A percentile compares a stretch with the other conserved stretches of the same genome.
Evolutionary conservation across 2,888 invertebrate species (phyloP).

Genomic region (Tupiocoris notatus): DNA sequence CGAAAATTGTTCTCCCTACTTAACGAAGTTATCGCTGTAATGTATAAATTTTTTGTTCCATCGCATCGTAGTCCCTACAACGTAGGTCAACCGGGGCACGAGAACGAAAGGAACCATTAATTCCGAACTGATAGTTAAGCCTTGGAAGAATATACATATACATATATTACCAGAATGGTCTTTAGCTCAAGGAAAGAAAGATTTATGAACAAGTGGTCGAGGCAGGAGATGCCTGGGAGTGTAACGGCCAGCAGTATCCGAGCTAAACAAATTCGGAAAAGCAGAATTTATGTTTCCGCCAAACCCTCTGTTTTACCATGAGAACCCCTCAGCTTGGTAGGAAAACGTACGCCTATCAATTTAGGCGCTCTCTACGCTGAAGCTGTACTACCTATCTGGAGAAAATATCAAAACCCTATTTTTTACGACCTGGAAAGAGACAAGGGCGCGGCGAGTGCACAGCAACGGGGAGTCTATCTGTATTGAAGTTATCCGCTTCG

Average conservation of each 20-base stretch:
- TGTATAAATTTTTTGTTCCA: not conserved
- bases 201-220: conserved; percentile 29
- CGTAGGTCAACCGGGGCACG: not conserved
- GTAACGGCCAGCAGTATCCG: conserved; percentile 19
- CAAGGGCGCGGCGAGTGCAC: not conserved
- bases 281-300: conserved; percentile 22
- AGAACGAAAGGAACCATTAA: not conserved
- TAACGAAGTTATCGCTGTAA: not conserved
- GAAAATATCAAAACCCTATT: not conserved
- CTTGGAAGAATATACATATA: not conserved
- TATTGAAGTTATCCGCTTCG: not conserved
- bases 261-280: conserved; percentile 35
- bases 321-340: conserved; percentile 3
- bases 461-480: not conserved
- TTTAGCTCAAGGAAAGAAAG: conserved; percentile 28
- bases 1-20: too few relatives aligned
- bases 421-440: not conserved
- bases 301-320: conserved; percentile 15
- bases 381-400: not conserved
- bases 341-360: conserved; percentile 28
- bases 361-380: not conserved
- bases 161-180: conserved; percentile 7
- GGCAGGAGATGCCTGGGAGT: conserved; percentile 27
- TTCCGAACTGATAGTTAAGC: not conserved
- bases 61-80: not conserved